phyloP scores from a whole-genome alignment of 2,113 vertebrate species.

The Thinocorus orbignyianus region DNA sequence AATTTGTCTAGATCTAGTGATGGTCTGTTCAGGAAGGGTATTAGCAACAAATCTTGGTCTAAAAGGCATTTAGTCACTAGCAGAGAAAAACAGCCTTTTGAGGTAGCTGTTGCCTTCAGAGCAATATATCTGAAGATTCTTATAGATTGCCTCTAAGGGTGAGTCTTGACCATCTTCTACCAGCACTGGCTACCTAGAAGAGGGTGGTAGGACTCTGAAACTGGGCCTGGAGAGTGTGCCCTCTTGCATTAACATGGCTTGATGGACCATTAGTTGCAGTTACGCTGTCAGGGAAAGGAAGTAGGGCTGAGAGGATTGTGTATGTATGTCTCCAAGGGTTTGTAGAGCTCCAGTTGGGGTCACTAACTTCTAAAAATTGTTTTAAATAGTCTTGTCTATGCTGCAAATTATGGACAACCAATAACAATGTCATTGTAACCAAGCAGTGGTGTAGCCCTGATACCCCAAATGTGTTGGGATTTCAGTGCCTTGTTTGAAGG shows the following conservation, averaged over 20 bases:
- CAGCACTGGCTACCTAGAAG: not conserved
- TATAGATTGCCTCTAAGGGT: not conserved
- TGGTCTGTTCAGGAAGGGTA: rapidly evolving
- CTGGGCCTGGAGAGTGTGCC: not conserved
- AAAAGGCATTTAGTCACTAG: not conserved
- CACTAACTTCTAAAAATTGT: not conserved
- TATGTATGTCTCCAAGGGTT: not conserved
- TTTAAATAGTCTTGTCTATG: not conserved
- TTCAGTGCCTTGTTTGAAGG: not conserved
- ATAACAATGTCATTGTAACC: not conserved
- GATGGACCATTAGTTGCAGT: not conserved
- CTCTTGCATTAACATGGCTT: not conserved
- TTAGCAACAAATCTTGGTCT: not conserved
- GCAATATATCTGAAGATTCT: not conserved
- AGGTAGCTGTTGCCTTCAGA: not conserved
- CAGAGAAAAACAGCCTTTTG: not conserved
- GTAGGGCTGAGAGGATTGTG: not conserved
- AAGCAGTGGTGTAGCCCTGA: not conserved
- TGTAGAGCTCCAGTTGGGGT: not conserved
- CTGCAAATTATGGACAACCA: not conserved
- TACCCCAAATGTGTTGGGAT: not conserved
- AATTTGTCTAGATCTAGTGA: not conserved
- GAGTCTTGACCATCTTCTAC: not conserved
- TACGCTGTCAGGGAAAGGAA: not conserved
- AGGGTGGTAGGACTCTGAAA: not conserved